These are phyloP conservation scores for Tiliacea citrago DNA, from an alignment of 2,888 invertebrate genomes.

Conservation along the genomic window DNA sequence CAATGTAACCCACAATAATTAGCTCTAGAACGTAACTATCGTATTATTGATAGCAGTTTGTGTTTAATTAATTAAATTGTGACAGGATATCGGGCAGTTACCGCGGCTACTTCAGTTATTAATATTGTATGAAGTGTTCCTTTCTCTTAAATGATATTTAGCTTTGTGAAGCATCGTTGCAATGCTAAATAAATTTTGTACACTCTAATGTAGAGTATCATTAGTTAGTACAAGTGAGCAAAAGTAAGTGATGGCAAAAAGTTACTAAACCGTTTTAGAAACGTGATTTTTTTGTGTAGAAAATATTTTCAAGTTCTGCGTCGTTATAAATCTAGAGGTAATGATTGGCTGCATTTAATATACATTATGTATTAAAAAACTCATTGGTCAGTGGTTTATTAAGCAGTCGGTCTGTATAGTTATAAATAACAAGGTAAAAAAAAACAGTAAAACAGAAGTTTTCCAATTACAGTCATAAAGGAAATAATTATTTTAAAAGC, in stretches of 20 bases:
- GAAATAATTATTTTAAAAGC: too few species aligned
- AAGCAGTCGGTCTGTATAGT: background rate
- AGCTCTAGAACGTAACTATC: background rate
- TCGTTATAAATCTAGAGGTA: background rate
- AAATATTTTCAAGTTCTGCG: background rate
- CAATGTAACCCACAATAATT: constrained; percentile 8
- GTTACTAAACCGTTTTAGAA: background rate
- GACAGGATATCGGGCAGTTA: constrained; percentile 3
- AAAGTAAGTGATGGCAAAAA: background rate
- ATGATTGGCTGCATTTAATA: background rate
- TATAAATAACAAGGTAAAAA: background rate
- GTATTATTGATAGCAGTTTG: constrained; percentile 4
- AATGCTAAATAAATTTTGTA: background rate
- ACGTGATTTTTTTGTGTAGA: background rate
- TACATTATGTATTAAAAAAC: background rate
- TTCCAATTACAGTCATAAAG: background rate
- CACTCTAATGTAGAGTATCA: background rate
- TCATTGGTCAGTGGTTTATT: background rate
- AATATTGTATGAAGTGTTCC: background rate
- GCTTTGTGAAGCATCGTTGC: background rate
- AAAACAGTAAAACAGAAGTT: background rate
- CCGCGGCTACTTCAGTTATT: background rate
- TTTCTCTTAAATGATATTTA: constrained; percentile 4
- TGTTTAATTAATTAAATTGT: constrained; percentile 34
- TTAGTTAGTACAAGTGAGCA: background rate